A percentile compares a stretch with the other conserved stretches of the same genome.
Conservation (phyloP, 1,140 invertebrate species). For the Drosophila novamexicana region DNA sequence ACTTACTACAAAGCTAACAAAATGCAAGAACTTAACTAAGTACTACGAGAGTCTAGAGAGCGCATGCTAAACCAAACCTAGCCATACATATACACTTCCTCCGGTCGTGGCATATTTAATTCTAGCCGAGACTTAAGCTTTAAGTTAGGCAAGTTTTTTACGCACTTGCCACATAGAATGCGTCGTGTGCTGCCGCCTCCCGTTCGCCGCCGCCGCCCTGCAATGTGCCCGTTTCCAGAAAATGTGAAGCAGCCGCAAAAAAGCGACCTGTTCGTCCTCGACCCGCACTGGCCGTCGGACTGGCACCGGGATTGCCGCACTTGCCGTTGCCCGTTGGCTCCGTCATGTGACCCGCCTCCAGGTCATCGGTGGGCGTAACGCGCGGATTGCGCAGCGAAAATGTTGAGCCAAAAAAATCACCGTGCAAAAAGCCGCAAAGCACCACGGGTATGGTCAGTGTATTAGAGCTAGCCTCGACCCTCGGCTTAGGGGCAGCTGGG, state of each 20-base stretch:
- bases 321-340: constrained; percentile 2
- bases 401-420: constrained; percentile 76
- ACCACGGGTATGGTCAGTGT: constrained; percentile 77
- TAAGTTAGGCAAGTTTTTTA: constrained; percentile 24
- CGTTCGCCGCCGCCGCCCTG: constrained; percentile 15
- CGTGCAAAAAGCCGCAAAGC: constrained; percentile 76
- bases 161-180: constrained; percentile 68
- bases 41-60: constrained; percentile 26
- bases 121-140: constrained; percentile 9
- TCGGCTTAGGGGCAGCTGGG: constrained; percentile 17
- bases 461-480: constrained; percentile 34
- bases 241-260: constrained; percentile 70
- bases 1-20: constrained; percentile 19
- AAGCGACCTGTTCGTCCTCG: constrained; percentile 66
- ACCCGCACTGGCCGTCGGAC: constrained; percentile 36
- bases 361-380: constrained; percentile 49
- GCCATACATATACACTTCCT: constrained; percentile 16
- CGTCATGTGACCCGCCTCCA: constrained; percentile 52
- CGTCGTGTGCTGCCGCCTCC: constrained; percentile 19
- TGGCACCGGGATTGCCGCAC: background rate
- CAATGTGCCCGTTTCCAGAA: constrained; percentile 66
- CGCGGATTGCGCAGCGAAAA: constrained; percentile 63
- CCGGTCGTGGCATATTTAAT: background rate
- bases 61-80: constrained; percentile 42
- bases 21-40: constrained; percentile 32